Percentiles rank a stretch among this genome's conserved stretches.
phyloP scores from a whole-genome alignment of 2,113 vertebrate species.

The Chrysochloris asiatica region DNA sequence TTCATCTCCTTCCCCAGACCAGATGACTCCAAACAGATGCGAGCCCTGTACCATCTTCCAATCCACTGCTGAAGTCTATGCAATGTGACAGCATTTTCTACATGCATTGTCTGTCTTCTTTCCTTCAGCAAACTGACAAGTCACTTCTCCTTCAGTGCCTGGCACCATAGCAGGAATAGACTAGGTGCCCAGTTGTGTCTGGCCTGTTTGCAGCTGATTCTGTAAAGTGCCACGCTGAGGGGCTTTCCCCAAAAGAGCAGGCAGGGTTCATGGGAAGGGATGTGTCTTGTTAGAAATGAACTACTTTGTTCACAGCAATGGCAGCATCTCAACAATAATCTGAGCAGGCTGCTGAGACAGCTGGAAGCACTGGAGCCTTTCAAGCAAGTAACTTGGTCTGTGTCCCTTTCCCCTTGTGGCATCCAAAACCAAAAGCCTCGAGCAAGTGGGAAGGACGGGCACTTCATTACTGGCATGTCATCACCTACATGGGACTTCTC shows the following conservation, averaged over 20 bases:
- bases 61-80: neutral
- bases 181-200: neutral
- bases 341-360: neutral
- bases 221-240: neutral
- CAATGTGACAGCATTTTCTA: neutral
- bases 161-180: neutral
- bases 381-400: neutral
- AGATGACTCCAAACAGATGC: neutral
- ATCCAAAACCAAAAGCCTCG: slow-evolving; percentile 52
- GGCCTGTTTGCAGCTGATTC: neutral
- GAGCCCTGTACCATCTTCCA: neutral
- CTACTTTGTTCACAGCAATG: neutral
- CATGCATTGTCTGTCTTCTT: neutral
- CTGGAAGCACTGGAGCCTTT: neutral
- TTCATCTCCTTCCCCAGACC: neutral
- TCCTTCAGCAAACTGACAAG: neutral
- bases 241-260: neutral
- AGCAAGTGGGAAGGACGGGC: slow-evolving; percentile 42
- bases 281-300: neutral
- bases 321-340: neutral
- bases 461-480: slow-evolving; percentile 69
- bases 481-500: slow-evolving; percentile 44
- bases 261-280: neutral
- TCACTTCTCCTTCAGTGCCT: neutral
- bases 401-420: slow-evolving; percentile 7